Conservation (phyloP, 2,113 vertebrate species). For the Aptenodytes forsteri region DNA sequence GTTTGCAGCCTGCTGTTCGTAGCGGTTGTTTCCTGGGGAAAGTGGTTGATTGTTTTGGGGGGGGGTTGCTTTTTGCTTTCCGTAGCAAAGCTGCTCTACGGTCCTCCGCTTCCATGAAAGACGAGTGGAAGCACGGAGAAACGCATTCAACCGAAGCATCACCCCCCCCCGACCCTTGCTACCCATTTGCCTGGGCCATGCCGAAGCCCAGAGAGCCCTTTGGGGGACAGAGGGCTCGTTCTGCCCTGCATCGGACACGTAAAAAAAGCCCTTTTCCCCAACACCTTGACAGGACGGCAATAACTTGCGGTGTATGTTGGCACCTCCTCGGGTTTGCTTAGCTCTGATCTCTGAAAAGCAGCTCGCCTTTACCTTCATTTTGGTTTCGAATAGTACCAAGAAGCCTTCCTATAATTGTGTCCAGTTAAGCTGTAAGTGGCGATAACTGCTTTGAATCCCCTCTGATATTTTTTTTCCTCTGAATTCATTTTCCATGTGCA, state of each 20-base stretch:
- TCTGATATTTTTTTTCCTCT: neutral
- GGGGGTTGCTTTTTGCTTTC: neutral
- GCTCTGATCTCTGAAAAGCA: neutral
- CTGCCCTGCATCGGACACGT: rapidly evolving
- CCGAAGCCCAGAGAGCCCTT: neutral
- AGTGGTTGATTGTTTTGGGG: neutral
- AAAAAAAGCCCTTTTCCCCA: neutral
- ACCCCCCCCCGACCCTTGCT: neutral
- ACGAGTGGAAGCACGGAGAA: neutral
- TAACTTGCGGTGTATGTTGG: rapidly evolving
- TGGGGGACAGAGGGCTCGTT: neutral
- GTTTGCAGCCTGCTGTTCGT: neutral
- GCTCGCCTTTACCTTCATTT: neutral
- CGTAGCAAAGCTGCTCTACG: neutral
- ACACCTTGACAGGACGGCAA: neutral
- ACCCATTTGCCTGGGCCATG: rapidly evolving
- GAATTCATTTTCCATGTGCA: neutral
- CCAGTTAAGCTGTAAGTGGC: slow-evolving; percentile 41
- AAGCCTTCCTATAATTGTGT: neutral
- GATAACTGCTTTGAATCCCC: slow-evolving; percentile 4
- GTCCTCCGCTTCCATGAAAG: neutral
- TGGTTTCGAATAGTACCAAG: neutral
- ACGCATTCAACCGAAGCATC: neutral
- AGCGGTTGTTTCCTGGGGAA: neutral
- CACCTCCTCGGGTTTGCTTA: neutral